Conservation (phyloP, 2,888 invertebrate genomes). For the Iphiclides podalirius region DNA sequence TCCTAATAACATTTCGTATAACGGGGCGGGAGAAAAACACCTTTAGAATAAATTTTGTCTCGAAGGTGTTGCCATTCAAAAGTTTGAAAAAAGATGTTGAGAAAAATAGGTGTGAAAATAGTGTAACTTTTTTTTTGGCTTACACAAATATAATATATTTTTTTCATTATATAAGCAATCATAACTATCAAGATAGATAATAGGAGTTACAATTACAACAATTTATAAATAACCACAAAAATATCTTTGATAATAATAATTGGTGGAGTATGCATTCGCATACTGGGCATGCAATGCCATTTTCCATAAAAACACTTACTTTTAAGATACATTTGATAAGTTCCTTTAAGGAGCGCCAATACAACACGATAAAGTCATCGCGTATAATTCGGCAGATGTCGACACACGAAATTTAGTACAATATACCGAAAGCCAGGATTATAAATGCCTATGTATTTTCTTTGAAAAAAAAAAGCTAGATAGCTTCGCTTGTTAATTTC, state of each 20-base stretch:
- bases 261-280: constrained; percentile 5
- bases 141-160: constrained; percentile 17
- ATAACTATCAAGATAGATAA: constrained; percentile 17
- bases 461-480: no score
- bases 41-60: constrained; percentile 3
- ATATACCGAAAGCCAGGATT: no score
- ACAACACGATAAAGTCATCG: neutral
- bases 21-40: constrained; percentile 2
- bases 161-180: constrained; percentile 11
- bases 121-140: constrained; percentile 8
- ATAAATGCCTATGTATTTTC: no score
- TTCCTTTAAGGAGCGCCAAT: neutral
- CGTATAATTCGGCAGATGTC: neutral
- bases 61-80: constrained; percentile 15
- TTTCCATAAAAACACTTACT: constrained; percentile 18
- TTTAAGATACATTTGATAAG: neutral
- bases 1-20: neutral
- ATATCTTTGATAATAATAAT: constrained; percentile 29
- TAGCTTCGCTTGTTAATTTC: no score
- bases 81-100: constrained; percentile 5
- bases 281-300: constrained; percentile 1
- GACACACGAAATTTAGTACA: no score
- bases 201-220: constrained; percentile 44
- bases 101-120: neutral
- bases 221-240: constrained; percentile 51